Evolutionary conservation across 2,797 vertebrate species (phyloP), one percentile per base, ranked within the genome.

Genomic region (Neoniphon sammara): DNA sequence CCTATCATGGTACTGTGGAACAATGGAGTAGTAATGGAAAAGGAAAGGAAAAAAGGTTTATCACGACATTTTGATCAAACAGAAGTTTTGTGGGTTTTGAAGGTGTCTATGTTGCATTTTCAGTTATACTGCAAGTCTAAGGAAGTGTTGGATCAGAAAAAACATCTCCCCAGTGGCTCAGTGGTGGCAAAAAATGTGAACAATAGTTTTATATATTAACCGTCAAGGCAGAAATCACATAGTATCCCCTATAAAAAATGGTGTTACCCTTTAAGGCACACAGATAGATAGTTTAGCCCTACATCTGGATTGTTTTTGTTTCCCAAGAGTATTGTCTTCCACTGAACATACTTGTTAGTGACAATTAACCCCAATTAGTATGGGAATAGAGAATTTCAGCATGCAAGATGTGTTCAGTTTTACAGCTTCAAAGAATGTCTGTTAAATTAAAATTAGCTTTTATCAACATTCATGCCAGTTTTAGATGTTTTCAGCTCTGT

Each of bases 401-500:
- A n/a, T 59, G 63, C 60, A 17, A 73, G 58, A 62, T 60, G 34
- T 42, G 56, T 69, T 87, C 36, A 76, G 73, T 54, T 79, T 84
- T 70, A 58, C 75, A 83, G 82, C 82, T 83, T 82, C 66, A 81
- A 73, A 80, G 73, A 44, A 30, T 63, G 68, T 56, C 21, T 3
- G 71, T 83, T 74, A 2, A 71, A 15, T 54, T 11, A 12, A 4
- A 23, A 5, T 25, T 25, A n/a, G 30, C 47, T 12, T 27, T 53
- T 68, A 52, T 7, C 21, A 15, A 6, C 18, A 20, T 34, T 9
- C 2, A 17, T 47, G 23, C 21, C 42, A 68, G 52, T 77, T 70
- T 78, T 67, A 47, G 70, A 88, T 85, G 77, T 91, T 84, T 78
- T 88, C 75, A 83, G 66, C 78, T 87, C 75, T 83, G 84, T 91